Base-by-base conservation (phyloP, 2,113 vertebrate genomes). In the Gambusia holbrooki region DNA sequence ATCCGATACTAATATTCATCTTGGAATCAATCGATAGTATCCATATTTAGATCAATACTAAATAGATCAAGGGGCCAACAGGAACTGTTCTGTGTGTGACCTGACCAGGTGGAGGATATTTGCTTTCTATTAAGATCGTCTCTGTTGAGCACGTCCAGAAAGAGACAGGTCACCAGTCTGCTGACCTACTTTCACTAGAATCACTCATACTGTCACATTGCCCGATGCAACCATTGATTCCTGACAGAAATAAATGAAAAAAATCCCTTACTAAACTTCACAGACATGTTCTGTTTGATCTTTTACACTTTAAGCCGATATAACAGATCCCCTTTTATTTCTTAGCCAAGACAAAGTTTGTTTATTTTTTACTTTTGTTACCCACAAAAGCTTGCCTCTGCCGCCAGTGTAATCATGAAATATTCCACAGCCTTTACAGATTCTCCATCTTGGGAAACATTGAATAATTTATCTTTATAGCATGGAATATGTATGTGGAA, bases 381-480 rank as follows among this genome's bases (percentile, higher is more conserved):
- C 8, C 40, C 60, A 25, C 54, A 48, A 37, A 62, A 76, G 33
- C 72, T 79, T 75, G 45, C 42, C 28, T 73, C 27, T 74, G 40
- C 45, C 63, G 76, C 27, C 17, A 83, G 37, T 87, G 51, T 67
- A 66, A 30, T 84, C 69, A n/a, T 80, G 35, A 75, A 62, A 74
- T 77, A 32, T 82, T 62, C 77, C 81, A 63, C 25, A 40, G 66
- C 62, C 80, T 76, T 74, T 63, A 78, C 64, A 75, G 54, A 84
- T 45, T 62, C 30, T 62, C 71, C 71, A 35, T 71, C 5, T 14
- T 69, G 72, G 63, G 35, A 73, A 64, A 74, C 32, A 65, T 65
- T 80, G 54, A 82, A 86, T 81, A 83, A 87, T 84, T 75, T 32
- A 86, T 62, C 58, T n/a, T 37, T 68, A 35, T 65, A 27, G 40